Conservation (phyloP, 2,113 vertebrate genomes). For the Propithecus coquereli region DNA sequence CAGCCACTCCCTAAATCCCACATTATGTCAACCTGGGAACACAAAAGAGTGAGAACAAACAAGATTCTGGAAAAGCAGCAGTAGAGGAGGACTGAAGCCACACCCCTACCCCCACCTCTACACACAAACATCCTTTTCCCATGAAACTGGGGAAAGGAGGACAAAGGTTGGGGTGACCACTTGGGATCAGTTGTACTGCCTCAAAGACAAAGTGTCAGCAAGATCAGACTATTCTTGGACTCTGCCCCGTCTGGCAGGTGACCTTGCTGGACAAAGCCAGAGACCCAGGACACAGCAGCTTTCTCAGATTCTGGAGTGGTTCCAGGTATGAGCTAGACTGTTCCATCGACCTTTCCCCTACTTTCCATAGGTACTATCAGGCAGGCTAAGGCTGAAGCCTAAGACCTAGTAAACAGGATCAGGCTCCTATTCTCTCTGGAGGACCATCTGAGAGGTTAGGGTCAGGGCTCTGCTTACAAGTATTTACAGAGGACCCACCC, state of each 20-base stretch:
- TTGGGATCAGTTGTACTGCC: neutral
- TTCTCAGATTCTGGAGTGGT: neutral
- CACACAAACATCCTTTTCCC: neutral
- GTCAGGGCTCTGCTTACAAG: neutral
- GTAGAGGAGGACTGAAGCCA: neutral
- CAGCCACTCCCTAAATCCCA: neutral
- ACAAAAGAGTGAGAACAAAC: neutral
- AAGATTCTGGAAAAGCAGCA: neutral
- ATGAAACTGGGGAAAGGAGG: neutral
- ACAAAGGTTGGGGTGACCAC: conserved; percentile 43
- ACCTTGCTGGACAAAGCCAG: conserved; percentile 57
- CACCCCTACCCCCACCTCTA: neutral
- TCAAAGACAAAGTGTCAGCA: conserved; percentile 43
- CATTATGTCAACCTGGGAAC: neutral
- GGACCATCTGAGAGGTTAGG: neutral
- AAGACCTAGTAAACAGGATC: neutral
- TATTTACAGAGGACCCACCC: neutral
- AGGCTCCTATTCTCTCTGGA: neutral
- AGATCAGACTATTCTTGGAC: conserved; percentile 28
- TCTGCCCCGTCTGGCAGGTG: conserved; percentile 54
- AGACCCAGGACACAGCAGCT: conserved; percentile 28
- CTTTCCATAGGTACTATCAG: neutral
- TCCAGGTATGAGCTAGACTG: conserved; percentile 7
- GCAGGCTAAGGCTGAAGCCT: neutral
- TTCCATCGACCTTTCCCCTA: conserved; percentile 58